A percentile compares a stretch with the other conserved stretches of the same genome.
These are phyloP conservation scores for Eidolon helvum DNA, from an alignment of 2,113 vertebrate genomes.

Conservation along the genomic window DNA sequence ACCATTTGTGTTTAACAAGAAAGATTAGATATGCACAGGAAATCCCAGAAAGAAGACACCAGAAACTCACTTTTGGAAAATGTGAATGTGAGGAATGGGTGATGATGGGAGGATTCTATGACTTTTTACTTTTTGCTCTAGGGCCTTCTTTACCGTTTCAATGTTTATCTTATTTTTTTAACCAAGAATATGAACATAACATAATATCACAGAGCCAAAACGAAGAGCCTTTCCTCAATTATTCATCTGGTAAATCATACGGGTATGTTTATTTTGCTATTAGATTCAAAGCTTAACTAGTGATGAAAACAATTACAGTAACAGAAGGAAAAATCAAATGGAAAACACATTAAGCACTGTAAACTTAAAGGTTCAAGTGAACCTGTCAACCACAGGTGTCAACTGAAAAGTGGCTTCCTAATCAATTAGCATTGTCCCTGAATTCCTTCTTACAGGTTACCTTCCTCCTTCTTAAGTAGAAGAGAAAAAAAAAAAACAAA, in stretches of 20 bases:
- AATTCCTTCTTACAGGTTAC: background rate
- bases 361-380: background rate
- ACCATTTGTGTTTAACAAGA: background rate
- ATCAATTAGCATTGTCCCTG: background rate
- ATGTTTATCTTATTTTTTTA: conserved; percentile 28
- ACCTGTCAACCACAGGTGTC: background rate
- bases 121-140: background rate
- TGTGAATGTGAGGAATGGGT: background rate
- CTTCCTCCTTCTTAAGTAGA: background rate
- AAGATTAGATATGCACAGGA: background rate
- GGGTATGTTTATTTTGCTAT: background rate
- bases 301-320: background rate
- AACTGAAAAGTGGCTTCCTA: background rate
- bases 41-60: background rate
- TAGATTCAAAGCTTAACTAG: background rate
- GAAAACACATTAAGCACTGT: background rate
- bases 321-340: background rate
- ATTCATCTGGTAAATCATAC: background rate
- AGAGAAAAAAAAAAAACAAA: background rate
- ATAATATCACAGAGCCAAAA: background rate
- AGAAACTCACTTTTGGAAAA: background rate
- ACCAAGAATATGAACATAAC: conserved; percentile 32
- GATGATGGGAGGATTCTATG: background rate
- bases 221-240: background rate
- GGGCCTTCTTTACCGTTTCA: background rate